Evolutionary conservation across 2,113 vertebrate species (phyloP).

Genomic region (Gymnobelideus leadbeateri): DNA sequence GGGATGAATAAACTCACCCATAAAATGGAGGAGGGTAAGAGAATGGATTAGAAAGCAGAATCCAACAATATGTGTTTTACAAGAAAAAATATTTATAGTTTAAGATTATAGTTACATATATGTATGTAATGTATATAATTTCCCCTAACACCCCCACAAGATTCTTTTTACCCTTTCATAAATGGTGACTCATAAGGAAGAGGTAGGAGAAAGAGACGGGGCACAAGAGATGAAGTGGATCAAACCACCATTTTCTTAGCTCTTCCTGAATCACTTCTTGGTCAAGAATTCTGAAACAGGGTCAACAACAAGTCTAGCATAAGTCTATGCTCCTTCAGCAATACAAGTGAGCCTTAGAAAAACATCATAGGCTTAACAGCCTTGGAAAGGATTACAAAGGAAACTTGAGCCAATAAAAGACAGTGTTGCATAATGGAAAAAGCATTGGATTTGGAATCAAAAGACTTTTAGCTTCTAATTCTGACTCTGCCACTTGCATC

Average conservation of each 20-base stretch:
- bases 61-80: background rate
- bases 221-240: background rate
- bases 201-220: background rate
- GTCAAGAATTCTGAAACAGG: background rate
- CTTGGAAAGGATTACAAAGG: too few species aligned
- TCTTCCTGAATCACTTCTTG: background rate
- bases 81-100: background rate
- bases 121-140: background rate
- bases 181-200: background rate
- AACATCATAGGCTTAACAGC: background rate
- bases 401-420: too few species aligned
- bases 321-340: background rate
- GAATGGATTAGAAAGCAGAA: background rate
- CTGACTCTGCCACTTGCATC: background rate
- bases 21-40: background rate
- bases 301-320: background rate
- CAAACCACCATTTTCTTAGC: background rate
- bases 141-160: background rate
- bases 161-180: background rate
- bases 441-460: background rate
- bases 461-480: background rate
- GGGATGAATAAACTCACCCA: background rate
- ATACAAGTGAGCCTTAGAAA: background rate
- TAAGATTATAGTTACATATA: background rate
- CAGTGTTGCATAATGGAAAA: background rate